Evolutionary conservation across 2,113 vertebrate genomes (phyloP), one percentile per base, ranked within the genome.

Genomic region (Passer domesticus): DNA sequence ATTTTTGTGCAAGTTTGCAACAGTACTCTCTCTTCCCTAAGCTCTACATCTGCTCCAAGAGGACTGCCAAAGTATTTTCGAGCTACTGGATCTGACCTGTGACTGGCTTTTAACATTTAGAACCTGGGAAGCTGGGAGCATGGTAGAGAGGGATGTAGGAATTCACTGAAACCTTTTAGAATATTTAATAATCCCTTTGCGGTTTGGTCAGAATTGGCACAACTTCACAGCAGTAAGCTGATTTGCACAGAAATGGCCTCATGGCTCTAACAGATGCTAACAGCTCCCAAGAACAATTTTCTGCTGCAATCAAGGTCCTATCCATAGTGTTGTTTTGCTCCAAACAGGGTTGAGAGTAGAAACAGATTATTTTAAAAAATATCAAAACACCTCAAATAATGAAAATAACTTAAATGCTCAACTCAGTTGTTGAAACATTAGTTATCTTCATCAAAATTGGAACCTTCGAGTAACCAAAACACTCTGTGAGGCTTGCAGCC

Each of bases 161-260:
- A 94, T 87, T 76, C 90, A 90, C 49, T 88, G 62, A 89, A 96
- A 91, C 28, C 67, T 80, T 78, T 70, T 31, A 28, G 62, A 66
- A 85, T 84, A 93, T 92, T 90, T 73, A 83, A 79, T 84, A 90
- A 95, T 75, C 91, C 95, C 67, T 82, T 22, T 52, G 83, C 66
- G 75, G 84, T 83, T 94, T 92, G 86, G 79, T 84, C 73, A 97
- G 87, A 94, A 78, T 73, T 97, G 87, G 92, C 93, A 95, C 33
- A 82, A 79, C 88, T 94, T 93, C 89, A 92, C 74, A 95, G 89
- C 83, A 68, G 68, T 94, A 96, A 95, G 84, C 94, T 91, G 66
- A 92, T 97, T 94, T 96, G 92, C 94, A 95, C 92, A 97, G 96
- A 97, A 98, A 96, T 79, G 59, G 84, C 59, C 43, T 94, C 60